Evolutionary conservation across 2,113 vertebrate genomes (phyloP).

Genomic region (Ptychochromis oligacanthus): DNA sequence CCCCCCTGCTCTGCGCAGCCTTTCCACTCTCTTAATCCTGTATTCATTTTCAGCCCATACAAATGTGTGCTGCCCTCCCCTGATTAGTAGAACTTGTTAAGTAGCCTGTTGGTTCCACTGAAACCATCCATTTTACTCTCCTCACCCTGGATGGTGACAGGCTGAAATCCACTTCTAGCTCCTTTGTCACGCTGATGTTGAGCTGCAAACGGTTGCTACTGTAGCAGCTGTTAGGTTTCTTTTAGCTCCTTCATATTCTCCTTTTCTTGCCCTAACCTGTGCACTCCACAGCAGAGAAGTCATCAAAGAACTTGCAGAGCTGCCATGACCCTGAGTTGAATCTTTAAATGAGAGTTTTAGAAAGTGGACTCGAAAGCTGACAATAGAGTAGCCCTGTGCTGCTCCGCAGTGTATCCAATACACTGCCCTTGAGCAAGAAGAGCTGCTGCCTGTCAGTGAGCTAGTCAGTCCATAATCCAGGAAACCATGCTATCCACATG

Average conservation of each 20-base stretch:
- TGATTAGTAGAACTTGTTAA: constrained; percentile 44
- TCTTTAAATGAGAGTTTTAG: constrained; percentile 35
- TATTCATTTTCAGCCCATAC: background rate
- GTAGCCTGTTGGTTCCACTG: constrained; percentile 20
- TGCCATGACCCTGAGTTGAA: constrained; percentile 37
- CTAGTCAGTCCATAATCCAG: constrained; percentile 32
- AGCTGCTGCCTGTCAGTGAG: constrained; percentile 38
- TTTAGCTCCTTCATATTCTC: background rate
- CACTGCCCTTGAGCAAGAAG: constrained; percentile 44
- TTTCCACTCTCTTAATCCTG: background rate
- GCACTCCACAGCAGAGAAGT: constrained; percentile 11
- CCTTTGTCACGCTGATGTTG: constrained; percentile 22
- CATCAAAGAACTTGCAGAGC: constrained; percentile 39
- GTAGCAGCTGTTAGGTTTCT: background rate
- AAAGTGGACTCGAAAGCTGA: constrained; percentile 20
- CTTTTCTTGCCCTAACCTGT: constrained; percentile 20
- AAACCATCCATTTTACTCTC: constrained; percentile 9
- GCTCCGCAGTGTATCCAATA: constrained; percentile 3
- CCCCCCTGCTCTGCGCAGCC: background rate
- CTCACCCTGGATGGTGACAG: background rate
- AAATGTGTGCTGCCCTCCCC: background rate
- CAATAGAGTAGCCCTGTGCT: constrained; percentile 30
- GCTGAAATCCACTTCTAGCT: constrained; percentile 13
- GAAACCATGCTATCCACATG: constrained; percentile 30
- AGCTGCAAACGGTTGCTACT: background rate